Evolutionary conservation across 1,140 invertebrate species (phyloP).

Genomic region (Physella acuta): DNA sequence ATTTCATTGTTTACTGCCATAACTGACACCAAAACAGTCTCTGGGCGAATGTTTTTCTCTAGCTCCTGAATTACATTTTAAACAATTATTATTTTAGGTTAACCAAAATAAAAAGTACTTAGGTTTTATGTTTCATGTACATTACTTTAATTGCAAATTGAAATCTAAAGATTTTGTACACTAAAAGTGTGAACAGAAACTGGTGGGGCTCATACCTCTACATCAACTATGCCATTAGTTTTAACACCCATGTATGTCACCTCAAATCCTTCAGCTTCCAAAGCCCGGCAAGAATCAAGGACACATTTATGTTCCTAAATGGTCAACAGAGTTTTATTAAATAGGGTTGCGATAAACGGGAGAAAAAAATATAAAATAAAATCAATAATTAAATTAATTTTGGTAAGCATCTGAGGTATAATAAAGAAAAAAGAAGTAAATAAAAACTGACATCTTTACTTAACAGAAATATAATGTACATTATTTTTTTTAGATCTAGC

Average conservation of each 20-base stretch:
- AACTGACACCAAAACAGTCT: conserved; percentile 91
- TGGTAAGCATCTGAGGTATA: too few relatives aligned
- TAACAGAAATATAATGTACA: too few relatives aligned
- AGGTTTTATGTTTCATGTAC: background rate
- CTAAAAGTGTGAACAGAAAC: background rate
- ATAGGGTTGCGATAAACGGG: too few relatives aligned
- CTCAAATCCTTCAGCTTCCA: conserved; percentile 93
- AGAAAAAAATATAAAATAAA: too few relatives aligned
- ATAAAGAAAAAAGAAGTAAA: too few relatives aligned
- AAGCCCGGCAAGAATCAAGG: conserved; percentile 91
- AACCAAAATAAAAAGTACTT: background rate
- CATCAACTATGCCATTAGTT: conserved; percentile 82
- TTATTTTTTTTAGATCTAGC: too few relatives aligned
- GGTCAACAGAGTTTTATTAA: too few relatives aligned
- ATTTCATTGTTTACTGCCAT: conserved; percentile 99
- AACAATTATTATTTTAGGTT: background rate
- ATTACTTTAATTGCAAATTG: background rate
- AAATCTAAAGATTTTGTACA: background rate
- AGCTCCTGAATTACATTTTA: conserved; percentile 64
- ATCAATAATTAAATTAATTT: too few relatives aligned
- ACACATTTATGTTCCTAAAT: conserved; percentile 99
- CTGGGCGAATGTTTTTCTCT: conserved; percentile 80
- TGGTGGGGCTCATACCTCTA: conserved; percentile 63
- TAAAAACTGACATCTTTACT: too few relatives aligned
- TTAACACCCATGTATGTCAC: conserved; percentile 95